Base-by-base conservation (phyloP, 2,888 invertebrate species). In the Tenthredo scrophulariae region DNA sequence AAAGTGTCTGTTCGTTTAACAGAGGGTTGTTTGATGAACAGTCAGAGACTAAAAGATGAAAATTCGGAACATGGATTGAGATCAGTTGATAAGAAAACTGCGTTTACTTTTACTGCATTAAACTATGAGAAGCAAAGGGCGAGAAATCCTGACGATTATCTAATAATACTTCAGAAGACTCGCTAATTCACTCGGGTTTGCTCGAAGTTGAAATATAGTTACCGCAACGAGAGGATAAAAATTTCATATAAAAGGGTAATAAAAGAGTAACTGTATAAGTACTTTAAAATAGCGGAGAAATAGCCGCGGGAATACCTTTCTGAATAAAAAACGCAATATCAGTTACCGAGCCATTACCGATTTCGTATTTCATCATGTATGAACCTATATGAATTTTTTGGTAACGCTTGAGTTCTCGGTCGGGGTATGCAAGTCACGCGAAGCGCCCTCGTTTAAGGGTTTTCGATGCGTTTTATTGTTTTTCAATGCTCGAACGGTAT, bases 381-480 rank as follows among this genome's bases (percentile, higher is more conserved):
- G 18, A 18, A 77, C 29, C n/a, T 62, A 62, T 37, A 62, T 37
- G 40, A 22, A 62, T n/a, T 58, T 79, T 79, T 58, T 80, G 62
- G 62, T 37, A 37, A 62, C 80, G n/a, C 80, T 80, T 26, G 80
- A 40, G 37, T 80, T 40, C 22, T 80, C 62, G 62, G 26, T 80
- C 22, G 15, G 80, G 80, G 37, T n/a, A 26, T 58, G 80, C 80
- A 80, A 74, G 40, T 74, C 40, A 74, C 22, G 22, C 43, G 22
- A 43, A 74, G 33, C 26, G 33, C 33, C 77, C 46, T 74, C 43
- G 74, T 54, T 50, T n/a, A 62, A 62, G 80, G 33, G 29, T 58
- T 62, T 80, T 22, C 62, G 40, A 80, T 62, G 80, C 40, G 40
- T 80, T 80, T 80, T 62, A 83, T 83, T 67, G 70, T 83, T 83